Base-by-base conservation (phyloP, 2,888 invertebrate genomes). In the Acrobasis suavella region DNA sequence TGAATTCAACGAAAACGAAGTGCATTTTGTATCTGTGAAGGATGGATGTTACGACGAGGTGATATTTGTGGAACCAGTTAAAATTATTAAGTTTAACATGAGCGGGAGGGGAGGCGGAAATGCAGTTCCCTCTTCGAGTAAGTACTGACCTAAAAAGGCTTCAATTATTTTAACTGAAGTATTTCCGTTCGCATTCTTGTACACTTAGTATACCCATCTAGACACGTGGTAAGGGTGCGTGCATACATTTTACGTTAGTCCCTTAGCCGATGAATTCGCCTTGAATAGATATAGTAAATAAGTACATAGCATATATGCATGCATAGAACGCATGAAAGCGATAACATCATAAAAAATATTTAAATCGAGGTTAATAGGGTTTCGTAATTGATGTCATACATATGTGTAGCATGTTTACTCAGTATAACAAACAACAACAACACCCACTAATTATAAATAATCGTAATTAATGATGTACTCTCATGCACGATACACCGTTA, bases 121-220 rank as follows among this genome's bases (percentile, higher is more conserved):
- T 91, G 90, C 90, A 92, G 89, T 89, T 90, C 89, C 91, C 85
- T 88, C 90, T 89, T 88, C 86, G 75, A 90, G 91, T 92, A 83
- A 92, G 91, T 91, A 86, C 74, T 68, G 66, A 76, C 72, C 67
- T 70, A 69, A 71, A 73, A 66, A 72, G 60, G 68, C 74, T 70
- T 72, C 64, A 70, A 60, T 64, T 49, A 62, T 69, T 64, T 68
- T 60, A 65, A 58, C 50, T 66, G 66, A 61, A 65, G 58, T 63
- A 70, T 64, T 66, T 65, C 58, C 65, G 64, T 72, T 64, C 59
- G 7, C 6, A 58, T 65, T 52, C 42, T 60, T 51, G 55, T 63
- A 63, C 71, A 68, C 70, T 69, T 73, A 67, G 69, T 65, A 64
- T 74, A 64, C 65, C 65, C 67, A 67, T 69, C 63, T 61, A 68